Evolutionary conservation across 2,888 invertebrate genomes (phyloP).

Genomic region (Scaptomyza caliginosa): DNA sequence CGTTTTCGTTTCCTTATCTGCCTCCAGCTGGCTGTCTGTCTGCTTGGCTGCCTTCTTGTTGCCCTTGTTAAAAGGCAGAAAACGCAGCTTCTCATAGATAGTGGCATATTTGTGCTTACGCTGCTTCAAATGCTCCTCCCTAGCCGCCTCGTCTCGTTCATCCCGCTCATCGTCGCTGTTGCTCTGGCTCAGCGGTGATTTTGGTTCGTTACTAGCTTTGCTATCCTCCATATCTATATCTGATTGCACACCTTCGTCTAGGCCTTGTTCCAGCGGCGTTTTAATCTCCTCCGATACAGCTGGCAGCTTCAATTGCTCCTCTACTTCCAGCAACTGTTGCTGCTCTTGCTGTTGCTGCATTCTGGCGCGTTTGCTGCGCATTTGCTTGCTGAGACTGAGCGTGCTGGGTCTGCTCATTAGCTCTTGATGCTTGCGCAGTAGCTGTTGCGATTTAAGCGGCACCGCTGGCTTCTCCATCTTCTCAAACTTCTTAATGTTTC

Average conservation of each 20-base stretch:
- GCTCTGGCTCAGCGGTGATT: constrained; percentile 19
- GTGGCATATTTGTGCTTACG: constrained; percentile 79
- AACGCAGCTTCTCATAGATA: constrained; percentile 82
- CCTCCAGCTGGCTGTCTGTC: background rate
- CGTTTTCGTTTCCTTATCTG: background rate
- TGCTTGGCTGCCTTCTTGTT: constrained; percentile 46
- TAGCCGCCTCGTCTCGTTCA: constrained; percentile 20
- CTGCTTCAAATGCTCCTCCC: constrained; percentile 63
- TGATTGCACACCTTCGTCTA: constrained; percentile 21
- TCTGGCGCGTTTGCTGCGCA: constrained; percentile 22
- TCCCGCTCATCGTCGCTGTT: constrained; percentile 7
- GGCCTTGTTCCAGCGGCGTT: constrained; percentile 47
- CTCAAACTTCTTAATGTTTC: constrained; percentile 80
- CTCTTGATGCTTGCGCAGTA: constrained; percentile 81
- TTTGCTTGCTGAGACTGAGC: constrained; percentile 37
- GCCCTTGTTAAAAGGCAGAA: constrained; percentile 66
- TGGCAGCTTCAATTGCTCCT: constrained; percentile 40
- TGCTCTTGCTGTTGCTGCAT: constrained; percentile 21
- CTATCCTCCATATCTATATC: constrained; percentile 23
- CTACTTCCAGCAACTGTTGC: constrained; percentile 1
- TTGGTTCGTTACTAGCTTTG: constrained; percentile 41
- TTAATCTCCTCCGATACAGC: constrained; percentile 72
- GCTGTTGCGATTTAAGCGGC: constrained; percentile 79
- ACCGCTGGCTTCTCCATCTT: constrained; percentile 80
- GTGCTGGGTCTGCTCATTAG: constrained; percentile 48